Evolutionary conservation across 2,797 vertebrate genomes (phyloP).

Genomic region (Aldrovandia affinis): DNA sequence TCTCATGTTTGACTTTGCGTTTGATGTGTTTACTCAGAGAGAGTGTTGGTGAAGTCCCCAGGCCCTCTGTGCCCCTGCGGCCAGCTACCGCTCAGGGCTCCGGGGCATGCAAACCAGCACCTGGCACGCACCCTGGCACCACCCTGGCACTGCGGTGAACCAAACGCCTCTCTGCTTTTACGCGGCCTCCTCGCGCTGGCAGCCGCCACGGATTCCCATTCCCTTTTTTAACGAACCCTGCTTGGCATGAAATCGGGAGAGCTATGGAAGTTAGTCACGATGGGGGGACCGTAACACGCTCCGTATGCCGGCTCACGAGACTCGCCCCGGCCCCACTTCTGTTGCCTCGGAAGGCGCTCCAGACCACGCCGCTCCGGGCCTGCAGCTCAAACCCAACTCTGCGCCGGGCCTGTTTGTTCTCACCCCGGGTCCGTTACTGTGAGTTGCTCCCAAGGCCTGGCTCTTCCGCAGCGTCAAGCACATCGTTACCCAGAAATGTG

Average conservation of each 20-base stretch:
- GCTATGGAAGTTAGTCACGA: neutral
- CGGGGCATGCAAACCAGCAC: constrained; percentile 5
- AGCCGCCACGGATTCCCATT: neutral
- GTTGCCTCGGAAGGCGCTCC: neutral
- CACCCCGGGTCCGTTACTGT: too few species aligned
- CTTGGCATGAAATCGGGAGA: neutral
- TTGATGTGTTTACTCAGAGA: constrained; percentile 32
- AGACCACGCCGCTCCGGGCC: neutral
- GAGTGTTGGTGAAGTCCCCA: constrained; percentile 21
- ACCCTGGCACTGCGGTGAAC: constrained; percentile 3
- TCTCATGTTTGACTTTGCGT: constrained; percentile 28
- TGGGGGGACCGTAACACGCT: neutral
- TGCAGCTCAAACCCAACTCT: too few species aligned
- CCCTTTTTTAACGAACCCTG: neutral
- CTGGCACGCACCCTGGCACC: constrained; percentile 16
- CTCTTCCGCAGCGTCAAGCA: neutral
- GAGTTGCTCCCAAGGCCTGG: too few species aligned
- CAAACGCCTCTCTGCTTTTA: constrained; percentile 13
- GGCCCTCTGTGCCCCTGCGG: constrained; percentile 17
- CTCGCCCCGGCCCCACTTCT: neutral
- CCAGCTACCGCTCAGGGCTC: constrained; percentile 25
- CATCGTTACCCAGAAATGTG: neutral
- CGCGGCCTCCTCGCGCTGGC: constrained; percentile 17
- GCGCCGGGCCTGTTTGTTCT: too few species aligned
- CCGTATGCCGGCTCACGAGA: neutral